Conservation (phyloP, 2,113 vertebrate species). For the Thomomys bottae region DNA sequence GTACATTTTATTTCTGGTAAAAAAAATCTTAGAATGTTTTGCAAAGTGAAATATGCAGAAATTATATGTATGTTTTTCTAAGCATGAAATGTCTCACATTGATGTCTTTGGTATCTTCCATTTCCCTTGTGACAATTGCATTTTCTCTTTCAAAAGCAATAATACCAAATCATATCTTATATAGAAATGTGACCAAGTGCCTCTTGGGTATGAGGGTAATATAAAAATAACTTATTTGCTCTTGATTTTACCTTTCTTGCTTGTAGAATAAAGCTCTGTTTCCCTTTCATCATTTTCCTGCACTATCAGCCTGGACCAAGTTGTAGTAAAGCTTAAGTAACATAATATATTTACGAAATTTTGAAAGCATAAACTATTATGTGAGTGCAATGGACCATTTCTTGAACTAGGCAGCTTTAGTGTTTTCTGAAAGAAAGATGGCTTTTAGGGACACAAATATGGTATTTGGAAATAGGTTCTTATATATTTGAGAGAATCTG, state of each 20-base stretch:
- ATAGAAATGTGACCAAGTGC: not conserved
- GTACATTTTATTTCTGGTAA: not conserved
- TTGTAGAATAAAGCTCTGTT: not conserved
- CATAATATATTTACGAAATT: not conserved
- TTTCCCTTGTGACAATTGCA: not conserved
- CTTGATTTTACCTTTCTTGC: not conserved
- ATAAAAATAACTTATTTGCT: not conserved
- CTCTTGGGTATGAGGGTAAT: not conserved
- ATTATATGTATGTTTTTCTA: not conserved
- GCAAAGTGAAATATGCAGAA: not conserved
- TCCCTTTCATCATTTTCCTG: not conserved
- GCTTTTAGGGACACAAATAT: not conserved
- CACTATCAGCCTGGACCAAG: not conserved
- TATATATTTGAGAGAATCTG: not conserved
- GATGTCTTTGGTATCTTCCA: not conserved
- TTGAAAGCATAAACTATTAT: not conserved
- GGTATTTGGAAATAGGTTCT: not conserved
- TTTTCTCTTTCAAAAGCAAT: slow-evolving; percentile 4
- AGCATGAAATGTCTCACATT: not conserved
- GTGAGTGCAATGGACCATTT: not conserved
- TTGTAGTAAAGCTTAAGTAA: not conserved
- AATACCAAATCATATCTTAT: not conserved
- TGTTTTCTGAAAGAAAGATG: not conserved
- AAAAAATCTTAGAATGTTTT: not conserved
- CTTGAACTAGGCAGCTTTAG: not conserved